A percentile compares a stretch with the other conserved stretches of the same genome.
Conservation (phyloP, 2,113 vertebrate genomes). For the Bos javanicus region DNA sequence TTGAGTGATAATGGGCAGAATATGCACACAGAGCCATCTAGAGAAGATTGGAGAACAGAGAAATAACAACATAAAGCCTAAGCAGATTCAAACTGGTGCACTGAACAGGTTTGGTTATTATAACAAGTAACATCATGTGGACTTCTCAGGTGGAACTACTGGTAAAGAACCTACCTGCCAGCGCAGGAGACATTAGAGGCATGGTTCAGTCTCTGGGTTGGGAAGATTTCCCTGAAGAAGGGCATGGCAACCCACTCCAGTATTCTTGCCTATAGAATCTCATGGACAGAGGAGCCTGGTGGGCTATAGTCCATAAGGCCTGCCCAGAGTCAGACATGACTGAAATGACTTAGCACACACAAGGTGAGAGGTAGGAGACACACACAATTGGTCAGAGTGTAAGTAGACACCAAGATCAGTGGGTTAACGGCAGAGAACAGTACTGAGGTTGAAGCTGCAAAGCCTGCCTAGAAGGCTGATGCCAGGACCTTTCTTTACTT, state of each 20-base stretch:
- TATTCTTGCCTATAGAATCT: neutral
- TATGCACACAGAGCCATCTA: neutral
- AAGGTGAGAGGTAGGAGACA: neutral
- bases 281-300: neutral
- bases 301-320: neutral
- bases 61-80: neutral
- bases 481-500: neutral
- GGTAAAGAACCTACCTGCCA: neutral
- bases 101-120: neutral
- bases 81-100: neutral
- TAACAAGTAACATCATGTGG: neutral
- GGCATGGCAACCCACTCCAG: neutral
- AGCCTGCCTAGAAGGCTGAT: neutral
- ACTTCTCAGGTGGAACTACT: neutral
- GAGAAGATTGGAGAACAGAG: neutral
- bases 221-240: neutral
- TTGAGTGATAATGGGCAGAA: neutral
- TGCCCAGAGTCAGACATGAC: neutral
- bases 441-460: neutral
- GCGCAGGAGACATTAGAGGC: neutral
- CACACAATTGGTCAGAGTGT: neutral
- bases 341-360: neutral
- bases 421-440: neutral
- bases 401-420: neutral
- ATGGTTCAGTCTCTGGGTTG: neutral